phyloP scores from a whole-genome alignment of 1,140 invertebrate genomes.

The Brachionus plicatilis region DNA sequence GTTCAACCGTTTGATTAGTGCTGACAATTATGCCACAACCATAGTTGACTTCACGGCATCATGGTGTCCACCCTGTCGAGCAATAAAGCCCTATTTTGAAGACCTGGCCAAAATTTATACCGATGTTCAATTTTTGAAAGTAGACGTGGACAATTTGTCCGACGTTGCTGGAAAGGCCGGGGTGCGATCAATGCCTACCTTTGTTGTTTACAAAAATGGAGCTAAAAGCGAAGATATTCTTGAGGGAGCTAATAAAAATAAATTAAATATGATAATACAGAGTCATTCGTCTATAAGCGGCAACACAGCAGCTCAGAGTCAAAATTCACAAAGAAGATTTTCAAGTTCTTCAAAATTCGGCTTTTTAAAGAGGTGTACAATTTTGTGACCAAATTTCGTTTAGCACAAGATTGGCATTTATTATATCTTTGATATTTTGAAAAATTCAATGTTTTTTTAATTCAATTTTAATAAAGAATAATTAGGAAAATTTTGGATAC shows the following conservation, averaged over 20 bases:
- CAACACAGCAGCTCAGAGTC: not conserved
- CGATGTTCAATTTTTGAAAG: conserved; percentile 36
- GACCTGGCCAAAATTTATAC: conserved; percentile 31
- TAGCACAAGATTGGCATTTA: no score
- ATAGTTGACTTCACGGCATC: conserved; percentile 37
- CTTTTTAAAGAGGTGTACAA: conserved; percentile 9
- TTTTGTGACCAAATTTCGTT: not conserved
- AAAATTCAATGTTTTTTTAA: not conserved
- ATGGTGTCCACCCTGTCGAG: conserved; percentile 35
- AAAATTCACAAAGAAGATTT: not conserved
- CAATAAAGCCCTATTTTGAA: conserved; percentile 33
- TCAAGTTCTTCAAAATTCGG: not conserved
- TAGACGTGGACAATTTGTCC: conserved; percentile 17
- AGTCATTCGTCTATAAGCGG: not conserved
- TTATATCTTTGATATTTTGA: not conserved
- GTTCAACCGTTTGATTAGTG: conserved; percentile 1
- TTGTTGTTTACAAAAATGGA: conserved; percentile 29
- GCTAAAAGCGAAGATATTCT: not conserved
- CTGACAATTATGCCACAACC: not conserved
- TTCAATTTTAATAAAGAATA: not conserved
- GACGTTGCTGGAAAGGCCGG: not conserved
- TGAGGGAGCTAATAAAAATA: conserved; percentile 12
- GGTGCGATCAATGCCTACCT: conserved; percentile 16
- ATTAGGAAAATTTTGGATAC: no score
- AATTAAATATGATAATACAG: not conserved